Conservation (phyloP, 1,140 invertebrate species). For the Caligus rogercresseyi region DNA sequence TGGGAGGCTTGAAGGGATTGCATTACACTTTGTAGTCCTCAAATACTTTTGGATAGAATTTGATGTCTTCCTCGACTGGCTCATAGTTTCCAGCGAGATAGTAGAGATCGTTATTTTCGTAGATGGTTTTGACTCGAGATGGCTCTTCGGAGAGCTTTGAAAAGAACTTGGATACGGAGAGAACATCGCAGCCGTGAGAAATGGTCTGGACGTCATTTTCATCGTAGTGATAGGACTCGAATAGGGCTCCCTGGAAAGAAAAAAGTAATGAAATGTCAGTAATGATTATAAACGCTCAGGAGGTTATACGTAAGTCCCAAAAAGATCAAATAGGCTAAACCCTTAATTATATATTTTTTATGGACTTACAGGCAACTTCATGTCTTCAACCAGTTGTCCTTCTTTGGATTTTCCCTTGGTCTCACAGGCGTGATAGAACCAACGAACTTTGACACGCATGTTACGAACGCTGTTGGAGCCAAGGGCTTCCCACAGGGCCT, state of each 20-base stretch:
- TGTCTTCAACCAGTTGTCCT: conserved; percentile 34
- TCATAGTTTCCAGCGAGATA: conserved; percentile 82
- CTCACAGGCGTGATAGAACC: conserved; percentile 94
- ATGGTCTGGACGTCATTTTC: conserved; percentile 95
- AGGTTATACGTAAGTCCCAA: no score
- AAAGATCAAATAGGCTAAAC: no score
- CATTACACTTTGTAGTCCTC: conserved; percentile 6
- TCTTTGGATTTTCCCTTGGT: conserved; percentile 37
- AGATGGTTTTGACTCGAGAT: conserved; percentile 35
- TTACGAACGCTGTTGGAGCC: conserved; percentile 41
- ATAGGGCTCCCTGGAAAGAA: conserved; percentile 60
- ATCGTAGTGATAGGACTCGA: conserved; percentile 76
- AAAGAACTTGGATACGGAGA: conserved; percentile 56
- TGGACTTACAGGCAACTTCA: conserved; percentile 50
- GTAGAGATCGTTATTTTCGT: conserved; percentile 67
- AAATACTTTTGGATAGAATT: conserved; percentile 42
- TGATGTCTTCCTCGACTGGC: conserved; percentile 48
- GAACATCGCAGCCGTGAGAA: conserved; percentile 79
- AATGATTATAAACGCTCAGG: background rate
- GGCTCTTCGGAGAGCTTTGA: conserved; percentile 36
- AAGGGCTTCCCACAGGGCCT: conserved; percentile 59
- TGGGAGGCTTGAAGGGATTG: no score
- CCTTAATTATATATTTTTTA: no score
- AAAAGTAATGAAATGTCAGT: conserved; percentile 12
- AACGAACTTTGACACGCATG: conserved; percentile 59